Percentiles rank a stretch among this genome's conserved stretches.
phyloP scores from a whole-genome alignment of 2,797 vertebrate species.

The Euthynnus affinis region DNA sequence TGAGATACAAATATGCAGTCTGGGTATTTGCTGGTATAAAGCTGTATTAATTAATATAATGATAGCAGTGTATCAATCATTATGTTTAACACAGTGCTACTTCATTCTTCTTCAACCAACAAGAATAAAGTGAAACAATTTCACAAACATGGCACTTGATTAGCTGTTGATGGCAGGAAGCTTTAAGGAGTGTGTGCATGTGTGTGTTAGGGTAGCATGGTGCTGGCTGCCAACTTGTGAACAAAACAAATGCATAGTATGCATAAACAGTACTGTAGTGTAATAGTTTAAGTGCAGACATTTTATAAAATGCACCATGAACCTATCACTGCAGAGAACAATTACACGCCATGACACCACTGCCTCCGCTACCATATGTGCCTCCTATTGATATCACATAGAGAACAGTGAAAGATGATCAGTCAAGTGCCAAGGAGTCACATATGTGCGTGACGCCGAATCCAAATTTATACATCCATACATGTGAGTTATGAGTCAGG shows the following conservation, averaged over 20 bases:
- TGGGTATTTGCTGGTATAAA: constrained; percentile 5
- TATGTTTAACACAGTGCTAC: neutral
- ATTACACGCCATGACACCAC: neutral
- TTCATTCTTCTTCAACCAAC: neutral
- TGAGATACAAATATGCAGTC: neutral
- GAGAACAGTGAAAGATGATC: constrained; percentile 66
- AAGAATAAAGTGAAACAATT: neutral
- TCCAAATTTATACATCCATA: constrained; percentile 76
- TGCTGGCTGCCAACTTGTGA: neutral
- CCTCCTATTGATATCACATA: constrained; percentile 65
- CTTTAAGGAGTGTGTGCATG: neutral
- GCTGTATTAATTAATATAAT: constrained; percentile 11
- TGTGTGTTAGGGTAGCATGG: neutral
- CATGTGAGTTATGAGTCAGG: constrained; percentile 75
- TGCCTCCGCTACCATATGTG: constrained; percentile 44
- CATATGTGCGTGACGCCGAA: constrained; percentile 62
- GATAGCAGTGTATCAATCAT: neutral
- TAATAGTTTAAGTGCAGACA: constrained; percentile 1
- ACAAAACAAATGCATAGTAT: neutral
- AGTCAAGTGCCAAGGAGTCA: constrained; percentile 57
- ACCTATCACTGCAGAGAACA: constrained; percentile 5
- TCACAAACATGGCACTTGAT: neutral
- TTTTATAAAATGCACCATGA: constrained; percentile 1
- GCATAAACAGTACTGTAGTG: neutral
- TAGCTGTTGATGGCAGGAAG: neutral